These are phyloP conservation scores for Cephalopterus ornatus DNA, from an alignment of 2,113 vertebrate species.

Conservation along the genomic window DNA sequence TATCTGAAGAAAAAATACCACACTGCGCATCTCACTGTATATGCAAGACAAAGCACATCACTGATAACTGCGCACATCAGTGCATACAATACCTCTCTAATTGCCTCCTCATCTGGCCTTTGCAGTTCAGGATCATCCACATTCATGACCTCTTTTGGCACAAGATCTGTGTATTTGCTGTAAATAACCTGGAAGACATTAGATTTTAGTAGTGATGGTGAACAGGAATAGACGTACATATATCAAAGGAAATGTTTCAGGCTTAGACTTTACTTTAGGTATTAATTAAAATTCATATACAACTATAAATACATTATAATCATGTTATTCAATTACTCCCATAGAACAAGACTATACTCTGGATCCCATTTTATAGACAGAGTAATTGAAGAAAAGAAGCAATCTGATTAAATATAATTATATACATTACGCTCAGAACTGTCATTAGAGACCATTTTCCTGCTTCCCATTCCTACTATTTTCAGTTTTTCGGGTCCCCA, in stretches of 20 bases:
- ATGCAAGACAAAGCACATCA: not conserved
- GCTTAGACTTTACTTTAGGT: not conserved
- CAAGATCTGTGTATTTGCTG: slow-evolving; percentile 96
- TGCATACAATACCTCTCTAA: slow-evolving; percentile 84
- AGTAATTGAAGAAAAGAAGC: not conserved
- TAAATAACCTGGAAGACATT: slow-evolving; percentile 86
- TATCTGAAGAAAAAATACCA: slow-evolving; percentile 76
- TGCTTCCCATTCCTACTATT: not conserved
- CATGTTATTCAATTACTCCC: not conserved
- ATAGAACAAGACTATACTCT: not conserved
- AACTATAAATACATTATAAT: not conserved
- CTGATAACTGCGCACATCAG: not conserved
- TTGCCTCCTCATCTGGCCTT: slow-evolving; percentile 91
- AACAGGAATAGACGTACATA: not conserved
- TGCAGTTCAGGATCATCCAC: slow-evolving; percentile 89
- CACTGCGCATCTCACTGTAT: not conserved
- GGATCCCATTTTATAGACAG: not conserved
- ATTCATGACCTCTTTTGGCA: slow-evolving; percentile 94
- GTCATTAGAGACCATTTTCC: not conserved
- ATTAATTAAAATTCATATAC: not conserved
- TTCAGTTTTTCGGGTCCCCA: not conserved
- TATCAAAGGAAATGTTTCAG: not conserved
- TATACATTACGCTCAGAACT: not conserved
- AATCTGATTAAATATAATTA: not conserved
- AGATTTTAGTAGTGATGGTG: slow-evolving; percentile 26